Conservation (phyloP, 2,113 vertebrate genomes). For the Megaceryle maxima region DNA sequence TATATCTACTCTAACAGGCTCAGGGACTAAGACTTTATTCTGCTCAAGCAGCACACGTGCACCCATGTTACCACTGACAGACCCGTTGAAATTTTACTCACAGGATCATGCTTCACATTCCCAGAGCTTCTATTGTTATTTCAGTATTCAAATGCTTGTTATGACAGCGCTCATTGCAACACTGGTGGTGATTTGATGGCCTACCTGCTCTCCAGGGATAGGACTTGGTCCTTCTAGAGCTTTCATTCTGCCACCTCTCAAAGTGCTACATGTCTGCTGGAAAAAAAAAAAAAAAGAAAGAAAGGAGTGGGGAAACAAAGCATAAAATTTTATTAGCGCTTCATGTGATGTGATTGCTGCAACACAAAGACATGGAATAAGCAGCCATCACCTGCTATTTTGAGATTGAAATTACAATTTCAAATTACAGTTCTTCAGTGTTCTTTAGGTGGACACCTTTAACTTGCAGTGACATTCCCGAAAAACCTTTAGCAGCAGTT, state of each 20-base stretch:
- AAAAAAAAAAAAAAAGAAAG: background rate
- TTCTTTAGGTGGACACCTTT: background rate
- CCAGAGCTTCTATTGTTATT: background rate
- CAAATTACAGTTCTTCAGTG: background rate
- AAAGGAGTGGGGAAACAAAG: background rate
- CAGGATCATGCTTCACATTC: background rate
- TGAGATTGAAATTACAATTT: background rate
- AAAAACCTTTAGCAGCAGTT: background rate
- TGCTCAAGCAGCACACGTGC: background rate
- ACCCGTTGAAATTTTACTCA: background rate
- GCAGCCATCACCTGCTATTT: background rate
- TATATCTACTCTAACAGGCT: background rate
- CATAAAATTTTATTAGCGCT: background rate
- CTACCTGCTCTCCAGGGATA: background rate
- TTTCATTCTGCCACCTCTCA: background rate
- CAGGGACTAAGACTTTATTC: background rate
- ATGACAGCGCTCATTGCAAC: background rate
- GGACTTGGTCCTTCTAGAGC: background rate
- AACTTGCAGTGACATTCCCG: background rate
- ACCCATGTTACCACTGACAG: background rate
- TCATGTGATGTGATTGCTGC: background rate
- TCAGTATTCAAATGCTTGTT: background rate
- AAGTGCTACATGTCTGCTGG: rapidly evolving
- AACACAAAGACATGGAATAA: background rate
- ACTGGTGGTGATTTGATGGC: background rate